Evolutionary conservation across 2,797 vertebrate genomes (phyloP), one percentile per base, ranked within the genome.

Genomic region (Acanthurus leucopareius): DNA sequence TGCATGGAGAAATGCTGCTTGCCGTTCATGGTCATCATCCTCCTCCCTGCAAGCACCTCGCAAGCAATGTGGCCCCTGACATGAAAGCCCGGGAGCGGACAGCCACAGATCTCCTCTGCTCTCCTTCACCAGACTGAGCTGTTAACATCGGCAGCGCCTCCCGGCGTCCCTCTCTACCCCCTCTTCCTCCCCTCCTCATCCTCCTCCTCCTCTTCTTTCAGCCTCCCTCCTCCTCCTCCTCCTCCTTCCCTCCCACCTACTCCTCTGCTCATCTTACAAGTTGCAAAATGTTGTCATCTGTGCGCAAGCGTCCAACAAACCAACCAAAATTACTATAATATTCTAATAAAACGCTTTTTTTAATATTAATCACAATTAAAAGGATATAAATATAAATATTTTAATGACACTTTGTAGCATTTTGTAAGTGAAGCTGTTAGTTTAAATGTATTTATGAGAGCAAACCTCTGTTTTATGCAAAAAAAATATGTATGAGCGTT

Each of bases 1-100:
- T 97, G 97, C 97, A 97, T 94, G 92, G 96, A 90, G 96, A 97
- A 97, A 62, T 97, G 96, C 95, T 97, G 97, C 95, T 98, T 98
- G 93, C 96, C 93, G 96, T 97, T 97, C 97, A 97, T 97, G 94
- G 97, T 93, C 96, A 97, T 96, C 97, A 97, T 97, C 95, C 84
- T 94, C 77, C 93, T 95, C 79, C 93, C 94, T 71, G 93, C 94
- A 42, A 64, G 89, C 94, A 88, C 93, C 95, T 94, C 88, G 93
- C 94, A 77, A 91, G 94, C 91, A 82, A 83, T 92, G 91, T 93
- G 79, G 93, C 84, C 91, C 91, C 86, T 90, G 88, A 87, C 91
- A 92, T 92, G 82, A 80, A 87, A 75, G 69, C 64, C 74, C 56
- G 66, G 75, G 62, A 70, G 71, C 83, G 82, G 82, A 86, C 77